Conservation (phyloP, 2,797 vertebrate species). For the Falco berigora region DNA sequence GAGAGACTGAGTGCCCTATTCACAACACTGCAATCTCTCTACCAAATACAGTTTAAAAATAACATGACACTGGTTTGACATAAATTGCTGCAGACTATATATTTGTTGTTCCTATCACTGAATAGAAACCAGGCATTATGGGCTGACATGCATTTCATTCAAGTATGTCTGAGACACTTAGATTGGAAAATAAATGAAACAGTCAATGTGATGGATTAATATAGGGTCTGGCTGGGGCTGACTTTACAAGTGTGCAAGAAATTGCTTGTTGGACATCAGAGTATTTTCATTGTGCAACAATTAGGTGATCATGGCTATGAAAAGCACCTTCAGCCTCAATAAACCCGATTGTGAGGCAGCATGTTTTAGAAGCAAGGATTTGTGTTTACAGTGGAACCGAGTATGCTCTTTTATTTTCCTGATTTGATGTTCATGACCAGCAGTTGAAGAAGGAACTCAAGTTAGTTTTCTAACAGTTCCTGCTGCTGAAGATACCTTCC, state of each 20-base stretch:
- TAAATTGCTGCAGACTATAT: slow-evolving; percentile 23
- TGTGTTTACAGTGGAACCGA: not conserved
- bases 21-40: slow-evolving; percentile 29
- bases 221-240: not conserved
- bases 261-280: not conserved
- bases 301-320: not conserved
- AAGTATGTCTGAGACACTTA: not conserved
- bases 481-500: not conserved
- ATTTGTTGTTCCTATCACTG: slow-evolving; percentile 6
- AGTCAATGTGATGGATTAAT: not conserved
- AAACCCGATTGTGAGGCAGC: not conserved
- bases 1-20: slow-evolving; percentile 31
- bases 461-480: not conserved
- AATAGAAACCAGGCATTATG: slow-evolving; percentile 30
- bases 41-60: slow-evolving; percentile 31
- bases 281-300: not conserved
- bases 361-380: not conserved
- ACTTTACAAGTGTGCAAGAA: not conserved
- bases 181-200: slow-evolving; percentile 36
- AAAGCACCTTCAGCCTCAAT: not conserved
- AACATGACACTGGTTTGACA: slow-evolving; percentile 30
- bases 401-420: not conserved
- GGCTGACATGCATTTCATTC: not conserved
- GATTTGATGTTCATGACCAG: not conserved
- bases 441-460: not conserved